Base-by-base conservation (phyloP, 1,140 invertebrate species). In the Platorchestia sp. region DNA sequence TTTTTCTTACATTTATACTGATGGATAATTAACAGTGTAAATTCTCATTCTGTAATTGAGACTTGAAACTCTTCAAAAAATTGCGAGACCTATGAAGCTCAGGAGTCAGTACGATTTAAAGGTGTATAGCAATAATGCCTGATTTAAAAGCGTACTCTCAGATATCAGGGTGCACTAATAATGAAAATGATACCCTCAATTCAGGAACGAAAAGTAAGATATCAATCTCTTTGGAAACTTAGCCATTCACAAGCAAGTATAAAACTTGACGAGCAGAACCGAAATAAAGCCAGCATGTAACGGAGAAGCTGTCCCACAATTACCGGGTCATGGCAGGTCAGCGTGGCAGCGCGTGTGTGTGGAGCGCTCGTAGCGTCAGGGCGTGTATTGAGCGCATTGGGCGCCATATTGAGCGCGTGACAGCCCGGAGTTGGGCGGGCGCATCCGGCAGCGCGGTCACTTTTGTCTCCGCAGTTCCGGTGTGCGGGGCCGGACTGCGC, bases 371-470 rank as follows among this genome's bases (percentile, higher is more conserved):
- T 75, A 3, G 36, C 59, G 36, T 75, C 1, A 75, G 59, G 59
- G 59, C 59, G 59, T 75, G 14, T 36, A 75, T 75, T 75, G 59
- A 27, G 36, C 59, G 59, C 59, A 22, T 75, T 75, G 59, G 59
- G 59, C 59, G 59, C 59, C 59, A 89, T 44, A 89, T 89, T 14
- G 43, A 44, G 87, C 87, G 36, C n/a, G 41, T 44, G 14, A 45
- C 91, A 42, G 43, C 0, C 43, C 0, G 14, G 45, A 27, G 0
- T 47, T 93, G 91, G 91, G 91, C 91, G 91, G 91, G 10, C 16
- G 45, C 91, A 93, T 93, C 91, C 91, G 91, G 91, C 45, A 0
- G 41, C 44, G 91, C 91, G 44, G 45, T 41, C 40, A 44, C 91
- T 45, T 44, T 93, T 45, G 91, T 93, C 6, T 40, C 6, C 43